Conservation (phyloP, 2,113 vertebrate species). For the Pomatorhinus ruficollis region DNA sequence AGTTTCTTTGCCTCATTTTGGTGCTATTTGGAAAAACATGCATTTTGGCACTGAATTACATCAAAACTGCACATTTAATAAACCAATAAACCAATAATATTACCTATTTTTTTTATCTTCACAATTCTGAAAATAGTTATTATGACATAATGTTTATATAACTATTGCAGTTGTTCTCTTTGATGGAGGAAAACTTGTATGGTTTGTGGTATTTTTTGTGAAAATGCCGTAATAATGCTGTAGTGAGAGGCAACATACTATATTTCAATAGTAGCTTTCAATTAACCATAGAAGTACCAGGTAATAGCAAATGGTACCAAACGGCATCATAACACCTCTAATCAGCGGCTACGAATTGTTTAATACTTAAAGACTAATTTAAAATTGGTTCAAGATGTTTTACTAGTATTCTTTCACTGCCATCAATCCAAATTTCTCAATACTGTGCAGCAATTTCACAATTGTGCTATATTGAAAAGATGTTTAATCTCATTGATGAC, state of each 20-base stretch:
- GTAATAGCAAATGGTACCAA: background rate
- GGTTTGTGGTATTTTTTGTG: background rate
- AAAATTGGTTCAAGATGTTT: background rate
- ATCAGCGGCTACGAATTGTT: background rate
- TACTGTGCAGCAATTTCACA: background rate
- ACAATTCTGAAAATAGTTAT: background rate
- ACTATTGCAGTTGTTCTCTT: background rate
- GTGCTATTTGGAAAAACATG: slow-evolving; percentile 75
- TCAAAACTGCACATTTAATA: slow-evolving; percentile 43
- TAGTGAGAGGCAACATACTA: background rate
- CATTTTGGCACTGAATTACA: slow-evolving; percentile 77
- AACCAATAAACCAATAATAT: slow-evolving; percentile 56
- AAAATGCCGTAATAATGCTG: background rate
- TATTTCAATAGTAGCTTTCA: background rate
- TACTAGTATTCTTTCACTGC: background rate
- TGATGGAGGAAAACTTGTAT: background rate
- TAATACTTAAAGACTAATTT: background rate
- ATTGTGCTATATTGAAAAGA: background rate
- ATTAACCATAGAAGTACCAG: background rate
- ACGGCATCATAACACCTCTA: background rate
- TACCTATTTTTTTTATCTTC: background rate
- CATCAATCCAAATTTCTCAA: background rate
- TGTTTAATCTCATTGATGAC: background rate
- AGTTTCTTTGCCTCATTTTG: slow-evolving; percentile 64
- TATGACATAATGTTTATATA: background rate